phyloP scores from a whole-genome alignment of 2,888 invertebrate genomes.

The Dorcus hopei region DNA sequence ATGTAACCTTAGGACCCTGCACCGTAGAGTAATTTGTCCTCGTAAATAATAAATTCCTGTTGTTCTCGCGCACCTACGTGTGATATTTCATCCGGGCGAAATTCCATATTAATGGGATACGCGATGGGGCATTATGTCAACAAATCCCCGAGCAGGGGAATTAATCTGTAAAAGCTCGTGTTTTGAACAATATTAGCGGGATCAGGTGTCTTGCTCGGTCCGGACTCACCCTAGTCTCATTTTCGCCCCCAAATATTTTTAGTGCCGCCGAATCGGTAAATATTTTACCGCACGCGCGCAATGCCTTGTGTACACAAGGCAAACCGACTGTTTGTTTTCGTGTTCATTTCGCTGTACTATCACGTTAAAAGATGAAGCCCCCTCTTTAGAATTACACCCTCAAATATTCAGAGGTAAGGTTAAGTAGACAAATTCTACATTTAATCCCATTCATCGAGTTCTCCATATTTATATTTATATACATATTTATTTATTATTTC shows the following conservation, averaged over 20 bases:
- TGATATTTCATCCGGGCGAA: constrained; percentile 42
- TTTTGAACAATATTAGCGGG: constrained; percentile 33
- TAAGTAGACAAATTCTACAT: too few species aligned
- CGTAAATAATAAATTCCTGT: constrained; percentile 15
- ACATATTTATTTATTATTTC: too few species aligned
- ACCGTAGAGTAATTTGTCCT: constrained; percentile 5
- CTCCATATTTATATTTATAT: too few species aligned
- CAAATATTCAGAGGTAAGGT: too few species aligned
- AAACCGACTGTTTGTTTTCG: too few species aligned
- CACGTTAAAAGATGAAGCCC: too few species aligned
- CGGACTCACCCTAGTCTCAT: constrained; percentile 7
- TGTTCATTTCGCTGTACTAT: too few species aligned
- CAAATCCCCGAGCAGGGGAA: constrained; percentile 36
- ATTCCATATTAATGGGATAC: constrained; percentile 39
- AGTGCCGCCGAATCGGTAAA: constrained; percentile 9
- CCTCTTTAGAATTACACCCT: too few species aligned
- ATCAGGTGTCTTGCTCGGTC: constrained; percentile 33
- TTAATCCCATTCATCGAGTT: too few species aligned
- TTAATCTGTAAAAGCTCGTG: constrained; percentile 38
- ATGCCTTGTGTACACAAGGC: too few species aligned
- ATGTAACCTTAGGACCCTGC: not conserved
- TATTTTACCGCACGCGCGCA: constrained; percentile 7
- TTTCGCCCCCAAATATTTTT: constrained; percentile 12
- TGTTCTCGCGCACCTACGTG: constrained; percentile 23
- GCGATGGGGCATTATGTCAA: constrained; percentile 34